Evolutionary conservation across 2,797 vertebrate species (phyloP).

Genomic region (Spinus pinus): DNA sequence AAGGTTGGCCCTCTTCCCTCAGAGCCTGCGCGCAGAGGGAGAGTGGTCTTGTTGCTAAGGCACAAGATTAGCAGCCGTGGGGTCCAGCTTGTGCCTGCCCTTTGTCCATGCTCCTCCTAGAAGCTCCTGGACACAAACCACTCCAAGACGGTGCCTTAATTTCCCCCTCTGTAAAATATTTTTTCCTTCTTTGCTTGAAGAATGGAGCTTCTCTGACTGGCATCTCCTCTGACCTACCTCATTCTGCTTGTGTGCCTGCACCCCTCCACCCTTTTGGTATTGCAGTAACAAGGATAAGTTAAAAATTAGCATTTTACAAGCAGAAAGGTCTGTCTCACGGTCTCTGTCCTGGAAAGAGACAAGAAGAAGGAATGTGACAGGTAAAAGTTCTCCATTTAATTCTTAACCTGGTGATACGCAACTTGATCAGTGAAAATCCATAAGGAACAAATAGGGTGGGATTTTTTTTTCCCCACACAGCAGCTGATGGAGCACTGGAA

Average conservation of each 20-base stretch:
- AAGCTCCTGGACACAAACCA: neutral
- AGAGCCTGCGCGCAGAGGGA: neutral
- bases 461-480: neutral
- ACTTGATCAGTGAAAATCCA: neutral
- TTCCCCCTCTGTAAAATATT: neutral
- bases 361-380: neutral
- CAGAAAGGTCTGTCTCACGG: neutral
- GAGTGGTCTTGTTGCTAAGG: slow-evolving; percentile 13
- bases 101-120: neutral
- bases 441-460: neutral
- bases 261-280: neutral
- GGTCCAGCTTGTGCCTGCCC: neutral
- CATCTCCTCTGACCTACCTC: neutral
- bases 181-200: neutral
- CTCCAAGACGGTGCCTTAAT: neutral
- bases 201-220: neutral
- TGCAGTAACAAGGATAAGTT: neutral
- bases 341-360: neutral
- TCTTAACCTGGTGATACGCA: neutral
- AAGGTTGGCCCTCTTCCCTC: neutral
- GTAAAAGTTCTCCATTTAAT: neutral
- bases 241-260: neutral
- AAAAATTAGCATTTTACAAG: neutral
- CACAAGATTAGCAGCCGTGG: neutral
- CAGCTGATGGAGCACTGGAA: neutral